A percentile compares a stretch with the other conserved stretches of the same genome.
Evolutionary conservation across 30 jellyfish, hydroid and myxozoan genomes (phyloP).

Genomic region (Aurelia sp.): DNA sequence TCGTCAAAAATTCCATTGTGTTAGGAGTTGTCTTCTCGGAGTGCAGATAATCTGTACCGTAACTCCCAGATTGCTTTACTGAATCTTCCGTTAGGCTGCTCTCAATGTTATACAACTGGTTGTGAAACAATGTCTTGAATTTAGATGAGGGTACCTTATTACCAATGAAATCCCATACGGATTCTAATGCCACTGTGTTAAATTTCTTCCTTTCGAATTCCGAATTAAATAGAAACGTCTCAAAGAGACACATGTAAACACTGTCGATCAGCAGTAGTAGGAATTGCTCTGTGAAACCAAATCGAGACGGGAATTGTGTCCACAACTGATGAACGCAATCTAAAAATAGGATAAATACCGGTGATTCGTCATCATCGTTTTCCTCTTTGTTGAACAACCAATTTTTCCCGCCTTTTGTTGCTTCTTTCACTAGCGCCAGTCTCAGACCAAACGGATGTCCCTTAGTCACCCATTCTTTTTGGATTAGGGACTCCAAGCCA

Average conservation of each 20-base stretch:
- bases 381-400: slow-evolving; percentile 47
- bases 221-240: slow-evolving; percentile 79
- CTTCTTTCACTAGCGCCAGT: slow-evolving; percentile 30
- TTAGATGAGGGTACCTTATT: slow-evolving; percentile 60
- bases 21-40: neutral
- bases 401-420: slow-evolving; percentile 22
- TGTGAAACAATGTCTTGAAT: slow-evolving; percentile 60
- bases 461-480: slow-evolving; percentile 92
- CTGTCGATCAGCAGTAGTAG: slow-evolving; percentile 74
- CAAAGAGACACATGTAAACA: slow-evolving; percentile 83
- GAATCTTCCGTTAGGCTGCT: neutral
- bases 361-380: slow-evolving; percentile 70
- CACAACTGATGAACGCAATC: slow-evolving; percentile 87
- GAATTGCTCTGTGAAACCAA: slow-evolving; percentile 88
- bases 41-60: neutral
- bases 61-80: neutral
- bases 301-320: slow-evolving; percentile 73
- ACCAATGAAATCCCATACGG: slow-evolving; percentile 88
- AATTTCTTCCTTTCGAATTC: slow-evolving; percentile 57
- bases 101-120: slow-evolving; percentile 66
- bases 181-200: slow-evolving; percentile 38
- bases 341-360: slow-evolving; percentile 79
- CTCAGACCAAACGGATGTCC: slow-evolving; percentile 85
- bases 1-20: slow-evolving; percentile 14
- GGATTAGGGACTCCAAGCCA: slow-evolving; percentile 83